Conservation (phyloP, 1,140 invertebrate species). For the Aphaenogaster ashmeadi region DNA sequence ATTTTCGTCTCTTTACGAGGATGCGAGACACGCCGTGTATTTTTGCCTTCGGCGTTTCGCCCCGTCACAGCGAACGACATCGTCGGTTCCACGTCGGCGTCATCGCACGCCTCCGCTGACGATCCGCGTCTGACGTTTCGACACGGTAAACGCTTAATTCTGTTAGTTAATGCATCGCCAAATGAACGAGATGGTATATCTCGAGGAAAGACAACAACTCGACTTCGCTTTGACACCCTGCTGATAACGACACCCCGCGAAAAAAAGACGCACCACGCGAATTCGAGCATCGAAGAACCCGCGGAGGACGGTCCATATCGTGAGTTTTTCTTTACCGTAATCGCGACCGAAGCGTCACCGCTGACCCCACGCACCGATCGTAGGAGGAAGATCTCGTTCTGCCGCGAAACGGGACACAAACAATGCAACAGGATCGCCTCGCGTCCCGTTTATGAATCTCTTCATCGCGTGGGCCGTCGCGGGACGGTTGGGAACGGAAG, state of each 20-base stretch:
- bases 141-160: constrained; percentile 25
- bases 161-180: constrained; percentile 15
- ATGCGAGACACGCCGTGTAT: constrained; percentile 79
- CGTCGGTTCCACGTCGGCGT: constrained; percentile 49
- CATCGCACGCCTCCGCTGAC: constrained; percentile 50
- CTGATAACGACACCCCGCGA: neutral
- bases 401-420: constrained; percentile 50
- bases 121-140: constrained; percentile 35
- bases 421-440: constrained; percentile 56
- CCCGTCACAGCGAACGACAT: constrained; percentile 60
- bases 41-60: constrained; percentile 78
- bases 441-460: constrained; percentile 74
- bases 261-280: constrained; percentile 9
- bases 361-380: constrained; percentile 70
- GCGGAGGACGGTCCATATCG: constrained; percentile 17
- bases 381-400: constrained; percentile 75
- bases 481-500: neutral
- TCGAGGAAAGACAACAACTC: neutral
- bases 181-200: neutral
- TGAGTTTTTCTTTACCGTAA: constrained; percentile 67
- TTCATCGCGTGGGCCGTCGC: constrained; percentile 69
- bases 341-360: constrained; percentile 24
- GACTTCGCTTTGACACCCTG: neutral
- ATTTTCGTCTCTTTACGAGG: constrained; percentile 82
- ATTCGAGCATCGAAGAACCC: constrained; percentile 50